Evolutionary conservation across 2,113 vertebrate genomes (phyloP).

Genomic region (Andinoacara biseriatus): DNA sequence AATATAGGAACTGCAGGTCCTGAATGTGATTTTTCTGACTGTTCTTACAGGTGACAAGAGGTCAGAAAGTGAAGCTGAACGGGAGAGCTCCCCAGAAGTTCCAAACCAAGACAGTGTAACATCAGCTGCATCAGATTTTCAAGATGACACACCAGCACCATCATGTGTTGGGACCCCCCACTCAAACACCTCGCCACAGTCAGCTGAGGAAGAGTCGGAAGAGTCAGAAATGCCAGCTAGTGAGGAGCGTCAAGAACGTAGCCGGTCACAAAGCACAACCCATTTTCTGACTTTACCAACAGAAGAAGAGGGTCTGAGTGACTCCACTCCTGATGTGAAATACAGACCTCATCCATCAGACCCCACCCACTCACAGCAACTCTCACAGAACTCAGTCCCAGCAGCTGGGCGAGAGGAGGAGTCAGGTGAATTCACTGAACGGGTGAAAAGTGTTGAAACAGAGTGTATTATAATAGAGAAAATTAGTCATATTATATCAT

Average conservation of each 20-base stretch:
- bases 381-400: background rate
- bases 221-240: background rate
- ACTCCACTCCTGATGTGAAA: background rate
- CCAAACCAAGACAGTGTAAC: background rate
- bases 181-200: background rate
- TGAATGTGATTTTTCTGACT: background rate
- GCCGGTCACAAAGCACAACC: background rate
- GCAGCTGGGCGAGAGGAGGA: background rate
- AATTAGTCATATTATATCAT: background rate
- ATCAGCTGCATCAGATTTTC: background rate
- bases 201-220: background rate
- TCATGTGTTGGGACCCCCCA: background rate
- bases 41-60: constrained; percentile 21
- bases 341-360: background rate
- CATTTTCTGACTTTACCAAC: background rate
- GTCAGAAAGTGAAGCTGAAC: background rate
- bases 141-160: background rate
- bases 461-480: constrained; percentile 20
- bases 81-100: constrained; percentile 4
- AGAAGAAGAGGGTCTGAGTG: constrained; percentile 8
- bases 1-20: background rate
- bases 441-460: background rate
- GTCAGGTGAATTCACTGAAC: background rate
- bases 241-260: background rate
- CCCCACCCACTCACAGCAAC: background rate